These are phyloP conservation scores for Pseudochirops cupreus DNA, from an alignment of 2,797 vertebrate species.

Conservation along the genomic window DNA sequence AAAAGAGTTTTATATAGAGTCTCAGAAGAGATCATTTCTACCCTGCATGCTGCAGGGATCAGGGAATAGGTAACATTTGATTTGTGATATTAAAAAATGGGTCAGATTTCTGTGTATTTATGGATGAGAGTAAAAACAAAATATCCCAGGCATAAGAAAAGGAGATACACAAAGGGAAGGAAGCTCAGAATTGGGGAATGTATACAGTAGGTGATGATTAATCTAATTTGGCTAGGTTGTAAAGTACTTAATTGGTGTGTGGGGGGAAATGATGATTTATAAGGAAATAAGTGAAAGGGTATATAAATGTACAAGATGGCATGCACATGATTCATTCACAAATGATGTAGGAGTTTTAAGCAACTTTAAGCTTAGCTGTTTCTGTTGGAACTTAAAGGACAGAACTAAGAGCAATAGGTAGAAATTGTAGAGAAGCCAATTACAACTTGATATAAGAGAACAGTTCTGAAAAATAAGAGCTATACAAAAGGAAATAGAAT, in stretches of 20 bases:
- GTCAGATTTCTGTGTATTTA: not conserved
- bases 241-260: not conserved
- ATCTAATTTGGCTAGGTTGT: not conserved
- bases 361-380: not conserved
- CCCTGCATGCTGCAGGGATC: not conserved
- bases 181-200: not conserved
- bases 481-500: not conserved
- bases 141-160: not conserved
- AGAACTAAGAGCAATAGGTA: not conserved
- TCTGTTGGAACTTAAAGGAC: not conserved
- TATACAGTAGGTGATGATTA: not conserved
- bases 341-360: not conserved
- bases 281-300: not conserved
- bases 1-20: not conserved
- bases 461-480: not conserved
- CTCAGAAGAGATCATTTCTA: not conserved
- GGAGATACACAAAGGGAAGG: not conserved
- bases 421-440: not conserved
- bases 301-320: not conserved
- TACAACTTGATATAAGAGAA: not conserved
- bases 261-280: not conserved
- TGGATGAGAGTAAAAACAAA: not conserved
- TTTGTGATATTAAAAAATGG: not conserved
- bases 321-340: not conserved
- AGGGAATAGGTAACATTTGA: not conserved